A percentile compares a stretch with the other conserved stretches of the same genome.
Evolutionary conservation across 2,797 vertebrate species (phyloP).

Genomic region (Diceros bicornis): DNA sequence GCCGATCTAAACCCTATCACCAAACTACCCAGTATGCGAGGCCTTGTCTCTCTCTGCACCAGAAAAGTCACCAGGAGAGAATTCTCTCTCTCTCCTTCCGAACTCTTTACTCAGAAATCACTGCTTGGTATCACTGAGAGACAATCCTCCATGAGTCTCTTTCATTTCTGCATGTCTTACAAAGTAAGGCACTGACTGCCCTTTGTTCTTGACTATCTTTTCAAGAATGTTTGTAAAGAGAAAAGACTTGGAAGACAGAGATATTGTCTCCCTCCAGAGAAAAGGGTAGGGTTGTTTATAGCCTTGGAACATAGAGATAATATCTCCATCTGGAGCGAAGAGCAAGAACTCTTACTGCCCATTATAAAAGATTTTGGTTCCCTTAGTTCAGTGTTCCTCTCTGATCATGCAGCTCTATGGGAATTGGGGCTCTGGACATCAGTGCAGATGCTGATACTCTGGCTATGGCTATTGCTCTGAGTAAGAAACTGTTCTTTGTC

Average conservation of each 20-base stretch:
- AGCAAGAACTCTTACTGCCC: not conserved
- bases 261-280: not conserved
- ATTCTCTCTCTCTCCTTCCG: not conserved
- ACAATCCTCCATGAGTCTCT: not conserved
- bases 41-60: not conserved
- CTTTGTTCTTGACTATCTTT: constrained; percentile 28
- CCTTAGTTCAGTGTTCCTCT: not conserved
- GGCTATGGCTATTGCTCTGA: not conserved
- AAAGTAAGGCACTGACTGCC: not conserved
- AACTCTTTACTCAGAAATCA: not conserved
- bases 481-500: not conserved
- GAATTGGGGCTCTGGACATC: not conserved
- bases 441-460: not conserved
- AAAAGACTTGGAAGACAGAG: not conserved
- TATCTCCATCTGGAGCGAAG: not conserved
- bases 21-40: not conserved
- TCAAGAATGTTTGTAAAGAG: not conserved
- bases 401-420: not conserved
- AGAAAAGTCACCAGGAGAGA: not conserved
- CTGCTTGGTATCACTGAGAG: not conserved
- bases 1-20: not conserved
- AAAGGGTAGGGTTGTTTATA: not conserved
- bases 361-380: not conserved
- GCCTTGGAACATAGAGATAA: not conserved
- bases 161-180: not conserved